Percentiles rank a stretch among this genome's conserved stretches.
phyloP scores from a whole-genome alignment of 2,888 invertebrate genomes.

The Smittia sp. region DNA sequence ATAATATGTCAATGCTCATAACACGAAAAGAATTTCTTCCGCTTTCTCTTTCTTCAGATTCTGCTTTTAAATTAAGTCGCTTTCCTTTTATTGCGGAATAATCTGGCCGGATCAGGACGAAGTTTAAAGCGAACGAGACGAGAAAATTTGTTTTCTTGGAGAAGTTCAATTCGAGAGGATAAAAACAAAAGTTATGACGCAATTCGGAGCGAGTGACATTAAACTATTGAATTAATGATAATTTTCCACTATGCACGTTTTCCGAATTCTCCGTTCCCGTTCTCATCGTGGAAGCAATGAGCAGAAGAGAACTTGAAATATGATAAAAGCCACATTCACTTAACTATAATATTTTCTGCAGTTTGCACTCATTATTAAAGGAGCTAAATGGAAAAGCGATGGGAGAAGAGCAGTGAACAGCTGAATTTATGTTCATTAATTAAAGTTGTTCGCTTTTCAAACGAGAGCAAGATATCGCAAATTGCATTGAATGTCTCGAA shows the following conservation, averaged over 20 bases:
- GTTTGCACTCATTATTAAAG: slow-evolving; percentile 33
- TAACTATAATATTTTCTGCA: slow-evolving; percentile 21
- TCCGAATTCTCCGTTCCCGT: not conserved
- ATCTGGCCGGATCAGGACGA: slow-evolving; percentile 20
- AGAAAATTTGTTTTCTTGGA: not conserved
- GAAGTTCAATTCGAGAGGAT: not conserved
- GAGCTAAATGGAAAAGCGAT: slow-evolving; percentile 22
- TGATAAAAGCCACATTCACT: slow-evolving; percentile 31
- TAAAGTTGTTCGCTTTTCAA: slow-evolving; percentile 1
- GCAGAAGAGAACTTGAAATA: slow-evolving; percentile 25
- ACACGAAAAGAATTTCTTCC: slow-evolving; percentile 1
- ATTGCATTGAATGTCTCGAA: no score
- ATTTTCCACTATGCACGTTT: not conserved
- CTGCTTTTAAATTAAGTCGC: slow-evolving; percentile 12
- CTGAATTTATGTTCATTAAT: slow-evolving; percentile 38
- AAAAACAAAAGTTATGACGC: slow-evolving; percentile 3
- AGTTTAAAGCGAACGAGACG: not conserved
- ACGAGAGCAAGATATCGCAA: not conserved
- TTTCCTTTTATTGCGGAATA: slow-evolving; percentile 36
- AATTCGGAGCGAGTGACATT: slow-evolving; percentile 12
- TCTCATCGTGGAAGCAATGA: not conserved
- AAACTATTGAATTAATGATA: not conserved
- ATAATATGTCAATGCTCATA: slow-evolving; percentile 39
- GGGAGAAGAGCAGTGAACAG: not conserved
- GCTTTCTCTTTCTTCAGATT: slow-evolving; percentile 2